phyloP scores from a whole-genome alignment of 2,888 invertebrate species.

The Drosophila limbata region DNA sequence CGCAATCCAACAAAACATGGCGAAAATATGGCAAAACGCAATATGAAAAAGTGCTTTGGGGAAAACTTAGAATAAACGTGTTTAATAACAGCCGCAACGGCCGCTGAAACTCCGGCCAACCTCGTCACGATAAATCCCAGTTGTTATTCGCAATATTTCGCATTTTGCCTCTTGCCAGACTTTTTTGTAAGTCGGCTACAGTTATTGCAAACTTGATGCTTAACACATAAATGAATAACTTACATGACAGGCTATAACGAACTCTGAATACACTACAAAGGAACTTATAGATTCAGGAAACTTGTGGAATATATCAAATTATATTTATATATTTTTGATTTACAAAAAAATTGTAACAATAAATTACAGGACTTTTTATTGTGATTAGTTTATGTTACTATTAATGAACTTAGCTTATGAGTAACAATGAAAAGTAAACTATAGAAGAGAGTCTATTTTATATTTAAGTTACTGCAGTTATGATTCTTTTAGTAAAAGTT shows the following conservation, averaged over 20 bases:
- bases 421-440: too few species aligned
- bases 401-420: too few species aligned
- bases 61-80: conserved; percentile 81
- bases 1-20: conserved; percentile 80
- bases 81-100: conserved; percentile 71
- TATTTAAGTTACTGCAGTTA: not conserved
- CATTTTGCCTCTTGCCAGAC: conserved; percentile 17
- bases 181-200: conserved; percentile 25
- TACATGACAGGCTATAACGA: not conserved
- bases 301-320: too few species aligned
- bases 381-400: too few species aligned
- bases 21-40: conserved; percentile 77
- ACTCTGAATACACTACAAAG: conserved; percentile 5
- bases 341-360: too few species aligned
- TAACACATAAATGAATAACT: conserved; percentile 11
- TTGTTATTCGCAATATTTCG: conserved; percentile 45
- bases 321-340: too few species aligned
- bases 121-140: conserved; percentile 47
- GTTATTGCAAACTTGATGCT: conserved; percentile 52
- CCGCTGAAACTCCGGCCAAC: conserved; percentile 11
- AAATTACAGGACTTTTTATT: too few species aligned
- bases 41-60: conserved; percentile 77
- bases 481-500: not conserved
- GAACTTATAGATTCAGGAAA: too few species aligned
- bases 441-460: too few species aligned